Base-by-base conservation (phyloP, 2,888 invertebrate species). In the Tinea semifulvella region DNA sequence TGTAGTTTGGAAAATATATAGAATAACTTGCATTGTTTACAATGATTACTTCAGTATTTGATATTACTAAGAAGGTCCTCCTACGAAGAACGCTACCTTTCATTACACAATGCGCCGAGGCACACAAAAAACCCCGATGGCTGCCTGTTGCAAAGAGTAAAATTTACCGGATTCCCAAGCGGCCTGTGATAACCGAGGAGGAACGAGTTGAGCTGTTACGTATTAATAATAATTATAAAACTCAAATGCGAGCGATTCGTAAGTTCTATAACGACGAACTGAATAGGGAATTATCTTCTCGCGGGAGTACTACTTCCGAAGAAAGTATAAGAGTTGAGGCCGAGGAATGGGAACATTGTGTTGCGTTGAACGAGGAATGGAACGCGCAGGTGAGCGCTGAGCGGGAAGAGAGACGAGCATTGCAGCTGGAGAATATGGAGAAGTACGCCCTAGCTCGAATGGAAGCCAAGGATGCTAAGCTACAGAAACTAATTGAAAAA, bases 71-170 rank as follows among this genome's bases (percentile, higher is more conserved):
- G 18, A 67, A 63, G 16, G 48, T 44, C 2, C 48, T 75, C 14
- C 48, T 75, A n/a, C 71, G 68, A 50, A 61, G 69, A 11, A 56
- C 66, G 17, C 57, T 63, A 52, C 79, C 77, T 2, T 50, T 69
- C 26, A 14, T 77, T 0, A 51, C 68, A 48, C 80, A 79, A 55
- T 58, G 55, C 25, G 76, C 73, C 0, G 61, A 64, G 47, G 71
- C 70, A 8, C 77, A 77, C 47, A 82, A 90, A 52, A 94, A 94
- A 67, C 94, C 94, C 0, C 75, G 88, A 49, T 92, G 92, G 91
- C 46, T 92, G 39, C 91, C 91, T 2, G 85, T 85, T 10, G 94
- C 94, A 0, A 92, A 90, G 73, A 87, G 85, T 53, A 94, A 94
- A 79, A 52, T 90, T 40, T 94, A 85, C 67, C 85, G 86, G 51